Percentiles rank a stretch among this genome's conserved stretches.
These are phyloP conservation scores for Phaetusa simplex DNA, from an alignment of 2,113 vertebrate species.

Conservation along the genomic window DNA sequence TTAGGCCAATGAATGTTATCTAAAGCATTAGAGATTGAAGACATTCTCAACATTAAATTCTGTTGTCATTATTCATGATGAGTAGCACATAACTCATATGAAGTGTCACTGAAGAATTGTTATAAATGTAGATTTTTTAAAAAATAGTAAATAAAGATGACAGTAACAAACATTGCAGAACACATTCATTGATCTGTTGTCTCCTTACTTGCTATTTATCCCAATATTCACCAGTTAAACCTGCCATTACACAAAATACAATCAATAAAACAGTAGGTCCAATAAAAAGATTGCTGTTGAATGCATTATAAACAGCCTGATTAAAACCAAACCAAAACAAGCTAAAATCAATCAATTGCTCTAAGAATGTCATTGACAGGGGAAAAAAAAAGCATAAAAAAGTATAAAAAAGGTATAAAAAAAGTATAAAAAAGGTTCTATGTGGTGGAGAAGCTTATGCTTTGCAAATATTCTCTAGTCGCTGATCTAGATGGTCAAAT, in stretches of 20 bases:
- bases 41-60: neutral
- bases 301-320: neutral
- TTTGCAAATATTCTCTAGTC: neutral
- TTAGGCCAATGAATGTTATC: neutral
- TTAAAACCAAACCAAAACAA: neutral
- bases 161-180: neutral
- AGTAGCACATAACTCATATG: neutral
- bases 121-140: neutral
- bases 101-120: neutral
- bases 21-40: neutral
- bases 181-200: neutral
- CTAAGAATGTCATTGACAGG: neutral
- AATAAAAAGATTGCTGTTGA: neutral
- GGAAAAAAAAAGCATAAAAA: neutral
- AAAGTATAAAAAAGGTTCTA: neutral
- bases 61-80: neutral
- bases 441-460: neutral
- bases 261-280: neutral
- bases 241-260: neutral
- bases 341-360: neutral
- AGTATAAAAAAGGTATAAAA: neutral
- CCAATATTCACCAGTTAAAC: neutral
- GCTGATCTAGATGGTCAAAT: neutral
- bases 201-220: neutral
- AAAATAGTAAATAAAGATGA: neutral